These are phyloP conservation scores for Crocodylus rhombifer DNA, from an alignment of 2,797 vertebrate species.

Conservation along the genomic window DNA sequence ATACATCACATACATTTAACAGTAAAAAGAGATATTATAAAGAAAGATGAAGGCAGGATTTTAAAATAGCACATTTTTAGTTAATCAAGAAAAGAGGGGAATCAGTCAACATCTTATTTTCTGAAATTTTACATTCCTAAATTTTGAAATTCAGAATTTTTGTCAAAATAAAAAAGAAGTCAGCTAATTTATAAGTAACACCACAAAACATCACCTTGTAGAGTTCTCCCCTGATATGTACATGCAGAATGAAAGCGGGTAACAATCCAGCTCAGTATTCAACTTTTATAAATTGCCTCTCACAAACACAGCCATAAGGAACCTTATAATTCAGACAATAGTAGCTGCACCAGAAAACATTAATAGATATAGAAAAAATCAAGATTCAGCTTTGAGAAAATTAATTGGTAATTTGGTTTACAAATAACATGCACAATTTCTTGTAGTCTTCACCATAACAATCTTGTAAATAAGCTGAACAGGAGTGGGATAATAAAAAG, in stretches of 20 bases:
- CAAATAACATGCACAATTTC: background rate
- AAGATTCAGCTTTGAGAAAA: constrained; percentile 18
- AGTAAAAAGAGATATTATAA: too few species aligned
- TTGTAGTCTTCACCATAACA: constrained; percentile 20
- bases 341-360: constrained; percentile 24
- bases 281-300: background rate
- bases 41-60: too few species aligned
- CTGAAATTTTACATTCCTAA: too few species aligned
- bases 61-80: too few species aligned
- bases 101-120: too few species aligned
- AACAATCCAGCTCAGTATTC: background rate
- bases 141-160: background rate
- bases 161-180: background rate
- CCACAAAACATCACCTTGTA: background rate
- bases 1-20: too few species aligned
- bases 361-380: background rate
- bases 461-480: constrained; percentile 10
- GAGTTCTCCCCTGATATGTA: background rate
- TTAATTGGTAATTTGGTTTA: constrained; percentile 13
- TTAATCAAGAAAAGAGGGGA: too few species aligned
- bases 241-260: too few species aligned
- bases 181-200: background rate
- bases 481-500: background rate
- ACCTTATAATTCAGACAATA: constrained; percentile 24
- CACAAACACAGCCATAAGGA: constrained; percentile 13